Conservation (phyloP, 2,888 invertebrate genomes). For the Caenorhabditis sulstoni region DNA sequence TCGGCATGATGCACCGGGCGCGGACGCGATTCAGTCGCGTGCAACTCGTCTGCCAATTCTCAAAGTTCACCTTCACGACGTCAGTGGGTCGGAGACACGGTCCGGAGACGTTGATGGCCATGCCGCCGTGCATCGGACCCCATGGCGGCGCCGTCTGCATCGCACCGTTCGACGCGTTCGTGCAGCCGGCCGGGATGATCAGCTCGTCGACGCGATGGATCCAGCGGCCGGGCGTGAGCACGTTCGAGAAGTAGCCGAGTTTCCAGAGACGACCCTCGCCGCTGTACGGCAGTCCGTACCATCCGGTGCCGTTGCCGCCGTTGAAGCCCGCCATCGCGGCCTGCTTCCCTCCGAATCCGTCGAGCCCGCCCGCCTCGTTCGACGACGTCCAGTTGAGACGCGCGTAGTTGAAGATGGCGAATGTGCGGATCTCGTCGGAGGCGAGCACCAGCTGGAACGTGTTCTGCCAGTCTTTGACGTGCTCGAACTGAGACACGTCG, state of each 20-base stretch:
- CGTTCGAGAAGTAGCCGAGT: constrained; percentile 79
- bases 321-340: constrained; percentile 89
- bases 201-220: constrained; percentile 94
- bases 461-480: constrained; percentile 85
- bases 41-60: constrained; percentile 74
- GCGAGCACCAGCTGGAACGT: constrained; percentile 95
- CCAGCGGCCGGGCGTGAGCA: constrained; percentile 86
- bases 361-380: constrained; percentile 87
- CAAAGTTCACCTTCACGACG: constrained; percentile 84
- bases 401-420: constrained; percentile 94
- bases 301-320: constrained; percentile 91
- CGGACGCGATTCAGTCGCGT: constrained; percentile 68
- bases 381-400: constrained; percentile 92
- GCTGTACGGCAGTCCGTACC: constrained; percentile 77
- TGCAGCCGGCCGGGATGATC: constrained; percentile 77
- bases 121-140: constrained; percentile 97
- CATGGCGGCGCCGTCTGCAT: constrained; percentile 88
- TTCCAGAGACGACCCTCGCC: constrained; percentile 85
- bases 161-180: constrained; percentile 74
- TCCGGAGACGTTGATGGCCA: constrained; percentile 95
- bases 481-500: constrained; percentile 75
- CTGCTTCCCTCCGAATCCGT: constrained; percentile 76
- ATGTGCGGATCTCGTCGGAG: constrained; percentile 92
- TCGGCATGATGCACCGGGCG: constrained; percentile 79
- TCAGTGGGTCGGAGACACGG: constrained; percentile 90